Conservation (phyloP, 2,113 vertebrate species). For the Butorides virescens region DNA sequence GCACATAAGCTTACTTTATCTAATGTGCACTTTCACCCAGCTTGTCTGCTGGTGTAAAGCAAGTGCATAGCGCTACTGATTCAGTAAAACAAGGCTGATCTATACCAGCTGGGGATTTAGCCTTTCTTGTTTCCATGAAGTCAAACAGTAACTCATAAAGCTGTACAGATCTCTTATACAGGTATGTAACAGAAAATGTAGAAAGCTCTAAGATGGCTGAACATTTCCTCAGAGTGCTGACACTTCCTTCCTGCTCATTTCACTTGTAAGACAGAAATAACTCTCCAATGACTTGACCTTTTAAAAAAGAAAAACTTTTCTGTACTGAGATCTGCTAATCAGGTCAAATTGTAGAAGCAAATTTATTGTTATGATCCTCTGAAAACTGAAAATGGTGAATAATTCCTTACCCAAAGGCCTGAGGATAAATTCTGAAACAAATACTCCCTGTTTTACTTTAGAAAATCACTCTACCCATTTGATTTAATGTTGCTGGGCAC, state of each 20-base stretch:
- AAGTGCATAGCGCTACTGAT: background rate
- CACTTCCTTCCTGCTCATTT: background rate
- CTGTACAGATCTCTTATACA: background rate
- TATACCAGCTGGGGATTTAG: background rate
- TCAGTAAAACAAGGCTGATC: background rate
- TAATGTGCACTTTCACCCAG: background rate
- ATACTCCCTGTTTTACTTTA: background rate
- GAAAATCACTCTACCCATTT: background rate
- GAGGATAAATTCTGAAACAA: constrained; percentile 13
- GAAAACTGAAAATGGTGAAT: background rate
- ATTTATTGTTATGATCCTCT: background rate
- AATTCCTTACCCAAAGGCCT: background rate
- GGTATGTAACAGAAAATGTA: background rate
- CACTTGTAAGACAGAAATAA: background rate
- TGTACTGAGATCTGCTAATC: background rate
- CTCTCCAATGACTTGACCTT: background rate
- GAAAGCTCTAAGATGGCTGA: background rate
- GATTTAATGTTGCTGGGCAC: background rate
- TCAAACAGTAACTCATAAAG: background rate
- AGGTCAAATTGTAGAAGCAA: background rate
- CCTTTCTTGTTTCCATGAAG: background rate
- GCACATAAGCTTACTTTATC: background rate
- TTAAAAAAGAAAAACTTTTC: background rate
- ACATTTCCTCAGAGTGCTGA: background rate
- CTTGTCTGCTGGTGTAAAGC: background rate